Base-by-base conservation (phyloP, 1,140 invertebrate species). In the Drosophila novamexicana region DNA sequence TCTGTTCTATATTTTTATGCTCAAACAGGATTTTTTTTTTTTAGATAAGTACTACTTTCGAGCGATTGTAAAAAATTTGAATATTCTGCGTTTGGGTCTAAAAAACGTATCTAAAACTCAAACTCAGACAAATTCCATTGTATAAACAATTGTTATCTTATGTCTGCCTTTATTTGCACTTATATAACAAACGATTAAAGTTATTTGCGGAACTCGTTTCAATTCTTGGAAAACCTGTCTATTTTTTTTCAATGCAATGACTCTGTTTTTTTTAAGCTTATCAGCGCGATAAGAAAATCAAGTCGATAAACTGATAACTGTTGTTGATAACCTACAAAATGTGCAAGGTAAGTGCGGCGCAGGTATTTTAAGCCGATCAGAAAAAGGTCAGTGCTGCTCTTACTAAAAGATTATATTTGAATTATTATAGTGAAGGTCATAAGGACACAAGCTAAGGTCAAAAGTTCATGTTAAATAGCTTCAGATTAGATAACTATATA, bases 171-270 rank as follows among this genome's bases (percentile, higher is more conserved):
- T 52, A 36, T 18, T 14, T 9, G 7, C 10, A 32, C 4, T 58
- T 58, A 42, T 58, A 58, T 58, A 45, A 59, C 6, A n/a, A 1
- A 22, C 54, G 29, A 29, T 29, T 7, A 45, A 18, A 57, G 14
- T 14, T 58, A 45, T 32, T 14, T 44, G 34, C 44, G 47, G 6
- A 5, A 29, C 4, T 22, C 16, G 5, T 36, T 29, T 53, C 32
- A 18, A 39, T 69, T 68, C 64, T 56, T 49, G 57, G 71, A 74
- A 73, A 59, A 68, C 50, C 71, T 69, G 57, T 69, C 69, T 69
- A 74, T 74, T 18, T 18, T 45, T 9, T n/a, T 9, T 12, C 3
- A 14, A 42, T 18, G 29, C 49, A 39, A 49, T 18, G 14, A 61
- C 44, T 74, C 3, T 22, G 6, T n/a, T 9, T 12, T 54, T 36